Evolutionary conservation across 2,888 invertebrate species (phyloP).

Genomic region (Phanerotoma sp.): DNA sequence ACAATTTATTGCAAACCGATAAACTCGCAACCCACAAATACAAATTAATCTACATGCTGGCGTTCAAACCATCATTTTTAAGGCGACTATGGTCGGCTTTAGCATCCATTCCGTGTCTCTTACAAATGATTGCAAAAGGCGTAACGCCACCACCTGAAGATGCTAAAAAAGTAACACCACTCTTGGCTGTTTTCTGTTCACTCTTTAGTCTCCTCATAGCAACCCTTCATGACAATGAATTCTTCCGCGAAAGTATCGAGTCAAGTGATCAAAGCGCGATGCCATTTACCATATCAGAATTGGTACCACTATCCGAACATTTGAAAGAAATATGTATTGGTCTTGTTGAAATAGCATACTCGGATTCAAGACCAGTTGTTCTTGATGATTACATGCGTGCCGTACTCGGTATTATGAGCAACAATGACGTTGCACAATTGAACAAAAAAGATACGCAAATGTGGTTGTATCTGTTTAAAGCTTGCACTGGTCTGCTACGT

Average conservation of each 20-base stretch:
- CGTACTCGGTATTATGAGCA: conserved; percentile 45
- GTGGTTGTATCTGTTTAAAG: conserved; percentile 81
- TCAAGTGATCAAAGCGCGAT: conserved; percentile 52
- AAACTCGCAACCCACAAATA: conserved; percentile 82
- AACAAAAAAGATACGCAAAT: conserved; percentile 62
- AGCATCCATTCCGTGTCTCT: conserved; percentile 60
- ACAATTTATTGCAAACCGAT: conserved; percentile 79
- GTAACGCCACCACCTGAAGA: conserved; percentile 63
- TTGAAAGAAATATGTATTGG: conserved; percentile 82
- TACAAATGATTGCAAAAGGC: conserved; percentile 70
- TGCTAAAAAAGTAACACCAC: conserved; percentile 71
- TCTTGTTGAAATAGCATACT: conserved; percentile 82
- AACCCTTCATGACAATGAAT: conserved; percentile 85
- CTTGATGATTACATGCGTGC: conserved; percentile 66
- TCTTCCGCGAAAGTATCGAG: conserved; percentile 62
- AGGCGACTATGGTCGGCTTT: conserved; percentile 71
- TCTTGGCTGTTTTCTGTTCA: conserved; percentile 81
- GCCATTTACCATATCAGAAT: conserved; percentile 75
- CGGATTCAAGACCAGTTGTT: conserved; percentile 69
- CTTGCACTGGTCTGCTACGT: conserved; percentile 74
- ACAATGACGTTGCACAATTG: conserved; percentile 19
- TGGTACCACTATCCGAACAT: conserved; percentile 71
- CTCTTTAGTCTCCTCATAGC: conserved; percentile 78
- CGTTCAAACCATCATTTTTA: conserved; percentile 77
- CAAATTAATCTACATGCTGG: conserved; percentile 77